phyloP scores from a whole-genome alignment of 2,797 vertebrate species.

The Malurus splendens region DNA sequence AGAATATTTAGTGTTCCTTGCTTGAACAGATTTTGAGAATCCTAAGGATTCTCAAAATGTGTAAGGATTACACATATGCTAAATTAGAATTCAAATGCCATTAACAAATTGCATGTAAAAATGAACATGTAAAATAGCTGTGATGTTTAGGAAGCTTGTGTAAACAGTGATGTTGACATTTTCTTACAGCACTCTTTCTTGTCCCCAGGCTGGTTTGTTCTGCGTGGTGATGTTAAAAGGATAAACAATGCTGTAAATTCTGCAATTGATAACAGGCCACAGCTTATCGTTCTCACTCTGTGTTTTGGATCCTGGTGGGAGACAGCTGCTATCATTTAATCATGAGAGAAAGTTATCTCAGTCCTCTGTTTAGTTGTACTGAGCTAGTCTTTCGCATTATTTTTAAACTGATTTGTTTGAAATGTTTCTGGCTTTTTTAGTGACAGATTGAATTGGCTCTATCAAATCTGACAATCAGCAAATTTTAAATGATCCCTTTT shows the following conservation, averaged over 20 bases:
- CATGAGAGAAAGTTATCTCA: neutral
- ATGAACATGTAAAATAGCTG: neutral
- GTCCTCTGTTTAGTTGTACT: neutral
- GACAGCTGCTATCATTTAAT: neutral
- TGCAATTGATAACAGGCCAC: neutral
- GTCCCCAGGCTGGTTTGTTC: neutral
- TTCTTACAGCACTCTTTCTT: neutral
- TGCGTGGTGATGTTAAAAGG: neutral
- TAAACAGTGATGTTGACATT: neutral
- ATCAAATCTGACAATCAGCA: neutral
- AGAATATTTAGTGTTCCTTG: neutral
- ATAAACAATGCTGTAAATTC: neutral
- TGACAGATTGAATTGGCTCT: neutral
- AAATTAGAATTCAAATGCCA: neutral
- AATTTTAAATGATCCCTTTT: neutral
- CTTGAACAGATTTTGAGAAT: neutral
- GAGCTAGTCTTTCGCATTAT: neutral
- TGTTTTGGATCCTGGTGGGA: neutral
- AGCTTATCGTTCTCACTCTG: neutral
- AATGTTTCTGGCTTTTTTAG: neutral
- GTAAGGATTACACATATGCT: neutral
- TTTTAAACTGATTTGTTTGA: neutral
- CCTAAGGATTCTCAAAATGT: neutral
- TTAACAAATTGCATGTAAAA: neutral
- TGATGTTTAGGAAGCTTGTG: neutral